A percentile compares a stretch with the other conserved stretches of the same genome.
Evolutionary conservation across 2,888 invertebrate species (phyloP).

Genomic region (Erebia palarica): DNA sequence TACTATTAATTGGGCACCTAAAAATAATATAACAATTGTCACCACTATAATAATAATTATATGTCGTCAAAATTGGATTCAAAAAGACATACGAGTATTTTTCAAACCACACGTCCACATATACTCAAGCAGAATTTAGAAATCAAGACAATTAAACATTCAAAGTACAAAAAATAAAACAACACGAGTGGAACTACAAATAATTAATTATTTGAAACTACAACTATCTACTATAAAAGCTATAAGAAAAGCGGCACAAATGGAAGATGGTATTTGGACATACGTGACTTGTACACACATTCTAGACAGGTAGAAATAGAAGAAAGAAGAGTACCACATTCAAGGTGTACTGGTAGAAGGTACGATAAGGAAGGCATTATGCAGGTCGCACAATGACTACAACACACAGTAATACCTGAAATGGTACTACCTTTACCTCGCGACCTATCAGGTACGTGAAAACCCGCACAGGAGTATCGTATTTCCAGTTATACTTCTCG

Average conservation of each 20-base stretch:
- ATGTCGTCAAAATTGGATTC: neutral
- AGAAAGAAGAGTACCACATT: slow-evolving; percentile 74
- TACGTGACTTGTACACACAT: slow-evolving; percentile 31
- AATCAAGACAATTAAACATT: neutral
- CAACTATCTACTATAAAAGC: slow-evolving; percentile 12
- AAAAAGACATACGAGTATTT: neutral
- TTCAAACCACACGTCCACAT: slow-evolving; percentile 13
- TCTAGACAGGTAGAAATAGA: slow-evolving; percentile 40
- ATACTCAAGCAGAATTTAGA: neutral
- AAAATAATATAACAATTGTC: neutral
- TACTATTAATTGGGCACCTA: neutral
- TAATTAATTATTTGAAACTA: slow-evolving; percentile 9
- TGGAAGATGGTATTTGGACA: slow-evolving; percentile 35
- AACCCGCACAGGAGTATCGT: slow-evolving; percentile 93
- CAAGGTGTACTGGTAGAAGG: slow-evolving; percentile 77
- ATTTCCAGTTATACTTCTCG: slow-evolving; percentile 92
- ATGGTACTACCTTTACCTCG: slow-evolving; percentile 86
- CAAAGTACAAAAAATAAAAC: slow-evolving; percentile 11
- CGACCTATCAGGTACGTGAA: slow-evolving; percentile 99
- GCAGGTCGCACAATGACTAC: slow-evolving; percentile 81
- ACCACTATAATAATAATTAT: too few relatives aligned
- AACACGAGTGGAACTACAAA: slow-evolving; percentile 5
- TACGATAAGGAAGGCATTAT: slow-evolving; percentile 72
- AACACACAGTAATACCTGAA: slow-evolving; percentile 81
- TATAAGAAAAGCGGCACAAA: slow-evolving; percentile 31